Evolutionary conservation across 2,797 vertebrate species (phyloP).

Genomic region (Triplophysa bombifrons): DNA sequence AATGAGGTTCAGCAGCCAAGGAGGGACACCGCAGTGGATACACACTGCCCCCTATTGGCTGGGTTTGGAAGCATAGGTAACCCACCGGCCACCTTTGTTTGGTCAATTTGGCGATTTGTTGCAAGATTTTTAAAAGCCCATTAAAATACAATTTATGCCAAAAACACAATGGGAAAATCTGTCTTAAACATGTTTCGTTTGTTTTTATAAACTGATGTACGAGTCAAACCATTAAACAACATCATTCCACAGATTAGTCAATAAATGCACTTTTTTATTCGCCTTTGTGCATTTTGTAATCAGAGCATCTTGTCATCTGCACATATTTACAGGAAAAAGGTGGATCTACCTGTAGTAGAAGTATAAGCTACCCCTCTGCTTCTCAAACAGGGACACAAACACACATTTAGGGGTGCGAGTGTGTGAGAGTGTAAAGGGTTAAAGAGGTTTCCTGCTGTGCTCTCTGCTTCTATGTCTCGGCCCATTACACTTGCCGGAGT

Average conservation of each 20-base stretch:
- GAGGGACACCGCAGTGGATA: conserved; percentile 56
- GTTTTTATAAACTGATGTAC: background rate
- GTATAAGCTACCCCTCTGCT: background rate
- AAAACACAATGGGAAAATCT: background rate
- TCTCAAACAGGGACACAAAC: background rate
- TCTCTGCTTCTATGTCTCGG: conserved; percentile 80
- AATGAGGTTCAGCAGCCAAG: conserved; percentile 37
- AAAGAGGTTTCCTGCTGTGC: conserved; percentile 70
- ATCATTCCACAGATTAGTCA: background rate
- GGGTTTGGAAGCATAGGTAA: conserved; percentile 29
- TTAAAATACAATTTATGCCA: background rate
- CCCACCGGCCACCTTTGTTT: conserved; percentile 40
- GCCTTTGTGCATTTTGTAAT: background rate
- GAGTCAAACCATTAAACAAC: background rate
- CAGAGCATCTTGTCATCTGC: background rate
- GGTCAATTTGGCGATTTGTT: background rate
- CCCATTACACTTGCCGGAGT: conserved; percentile 83
- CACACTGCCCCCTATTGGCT: conserved; percentile 75
- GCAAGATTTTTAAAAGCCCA: background rate
- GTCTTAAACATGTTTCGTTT: background rate
- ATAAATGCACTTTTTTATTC: background rate
- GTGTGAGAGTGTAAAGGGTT: conserved; percentile 69
- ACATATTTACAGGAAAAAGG: background rate
- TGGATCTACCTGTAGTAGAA: conserved; percentile 27
- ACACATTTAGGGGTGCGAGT: conserved; percentile 38